Evolutionary conservation across 2,888 invertebrate genomes (phyloP), one percentile per base, ranked within the genome.

Genomic region (Eilema griseolum): DNA sequence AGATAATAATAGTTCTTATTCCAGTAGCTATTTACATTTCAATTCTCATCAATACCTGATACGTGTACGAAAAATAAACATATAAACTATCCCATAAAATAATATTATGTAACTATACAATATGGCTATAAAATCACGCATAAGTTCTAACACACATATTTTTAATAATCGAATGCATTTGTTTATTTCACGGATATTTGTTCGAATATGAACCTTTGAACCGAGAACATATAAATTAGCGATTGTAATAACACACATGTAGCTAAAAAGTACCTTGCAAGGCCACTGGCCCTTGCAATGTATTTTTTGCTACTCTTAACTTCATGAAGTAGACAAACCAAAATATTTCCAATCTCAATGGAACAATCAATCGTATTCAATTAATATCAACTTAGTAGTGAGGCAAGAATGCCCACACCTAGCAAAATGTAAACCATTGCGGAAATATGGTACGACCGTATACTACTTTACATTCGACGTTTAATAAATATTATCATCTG

Each of bases 321-420:
- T 7, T 33, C 3, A 4, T 33, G 31, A 33, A 33, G 31, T 33
- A 33, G 1, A 14, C 12, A 37, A 33, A 33, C 33, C 10, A 33
- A 33, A 33, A 33, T 4, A 33, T 33, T 10, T 41, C 1, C 2
- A 20, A 16, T 46, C 7, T 46, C 1, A 52, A 52, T 52, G 10
- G 52, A 59, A 24, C 26, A 59, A 12, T 59, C 37, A 59, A 74
- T 71, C 61, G 74, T 62, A 77, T 79, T 77, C 73, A 72, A 79
- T 81, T 76, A 81, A 79, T 77, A 79, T 74, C 76, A 72, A 78
- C 74, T 69, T 71, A 73, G 70, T 61, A 69, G 72, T 61, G 31
- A 26, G 57, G 23, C 23, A 72, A 69, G 81, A 76, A 79, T 82
- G 81, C 70, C 77, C 77, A 75, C 77, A 69, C 77, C 83, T 74